Conservation (phyloP, 2,113 vertebrate species). For the Vulpes lagopus region DNA sequence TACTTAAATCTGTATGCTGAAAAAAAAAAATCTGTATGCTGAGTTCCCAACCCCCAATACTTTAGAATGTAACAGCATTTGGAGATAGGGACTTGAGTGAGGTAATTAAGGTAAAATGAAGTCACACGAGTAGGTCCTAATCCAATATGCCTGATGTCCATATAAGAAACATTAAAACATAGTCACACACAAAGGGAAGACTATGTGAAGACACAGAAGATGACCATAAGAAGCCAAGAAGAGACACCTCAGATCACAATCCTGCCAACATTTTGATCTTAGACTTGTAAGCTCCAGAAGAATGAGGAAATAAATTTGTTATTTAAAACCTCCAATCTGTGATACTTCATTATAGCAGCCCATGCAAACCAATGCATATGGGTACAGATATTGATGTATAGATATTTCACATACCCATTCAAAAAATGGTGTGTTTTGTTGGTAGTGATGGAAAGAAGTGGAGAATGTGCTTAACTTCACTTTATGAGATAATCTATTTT, state of each 20-base stretch:
- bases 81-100: background rate
- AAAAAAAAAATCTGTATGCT: background rate
- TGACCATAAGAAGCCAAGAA: background rate
- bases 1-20: background rate
- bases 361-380: background rate
- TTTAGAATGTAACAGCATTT: background rate
- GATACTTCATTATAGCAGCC: background rate
- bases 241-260: background rate
- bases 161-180: background rate
- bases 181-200: background rate
- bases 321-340: background rate
- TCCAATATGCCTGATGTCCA: too few relatives aligned
- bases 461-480: background rate
- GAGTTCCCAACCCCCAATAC: background rate
- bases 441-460: background rate
- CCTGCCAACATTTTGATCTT: background rate
- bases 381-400: background rate
- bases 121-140: fast-evolving
- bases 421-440: background rate
- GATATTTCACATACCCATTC: background rate
- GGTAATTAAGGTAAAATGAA: background rate
- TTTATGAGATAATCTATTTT: background rate
- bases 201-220: background rate
- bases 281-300: background rate
- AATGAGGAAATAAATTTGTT: background rate